These are phyloP conservation scores for Urocynchramus pylzowi DNA, from an alignment of 2,113 vertebrate species.

Conservation along the genomic window DNA sequence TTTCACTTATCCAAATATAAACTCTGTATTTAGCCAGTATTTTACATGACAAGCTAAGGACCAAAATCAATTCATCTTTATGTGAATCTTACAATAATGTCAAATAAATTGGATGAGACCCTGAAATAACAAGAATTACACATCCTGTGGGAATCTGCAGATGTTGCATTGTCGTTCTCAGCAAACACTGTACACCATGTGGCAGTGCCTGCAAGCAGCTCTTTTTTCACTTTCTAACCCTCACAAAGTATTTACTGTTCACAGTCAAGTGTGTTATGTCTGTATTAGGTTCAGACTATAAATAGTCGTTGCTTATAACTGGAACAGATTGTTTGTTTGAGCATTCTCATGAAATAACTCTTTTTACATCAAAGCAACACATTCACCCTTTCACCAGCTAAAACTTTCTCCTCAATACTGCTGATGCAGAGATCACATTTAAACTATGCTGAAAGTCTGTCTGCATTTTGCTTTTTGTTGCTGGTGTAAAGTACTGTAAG, in stretches of 20 bases:
- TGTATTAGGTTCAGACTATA: conserved; percentile 34
- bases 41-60: conserved; percentile 33
- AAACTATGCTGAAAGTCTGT: background rate
- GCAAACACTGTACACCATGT: background rate
- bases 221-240: conserved; percentile 37
- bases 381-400: background rate
- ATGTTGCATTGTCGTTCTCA: background rate
- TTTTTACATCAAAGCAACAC: background rate
- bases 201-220: conserved; percentile 51
- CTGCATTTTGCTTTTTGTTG: background rate
- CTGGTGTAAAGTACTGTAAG: background rate
- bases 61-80: background rate
- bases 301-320: conserved; percentile 35
- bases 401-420: background rate
- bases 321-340: conserved; percentile 39
- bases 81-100: background rate
- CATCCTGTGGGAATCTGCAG: conserved; percentile 26
- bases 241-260: conserved; percentile 48
- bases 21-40: background rate
- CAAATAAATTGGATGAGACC: conserved; percentile 11
- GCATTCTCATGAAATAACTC: conserved; percentile 31
- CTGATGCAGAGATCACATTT: background rate
- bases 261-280: conserved; percentile 30
- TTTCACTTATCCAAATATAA: conserved; percentile 12
- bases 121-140: conserved; percentile 26